These are phyloP conservation scores for Hydrotaea cyrtoneurina DNA, from an alignment of 2,888 invertebrate species.

Conservation along the genomic window DNA sequence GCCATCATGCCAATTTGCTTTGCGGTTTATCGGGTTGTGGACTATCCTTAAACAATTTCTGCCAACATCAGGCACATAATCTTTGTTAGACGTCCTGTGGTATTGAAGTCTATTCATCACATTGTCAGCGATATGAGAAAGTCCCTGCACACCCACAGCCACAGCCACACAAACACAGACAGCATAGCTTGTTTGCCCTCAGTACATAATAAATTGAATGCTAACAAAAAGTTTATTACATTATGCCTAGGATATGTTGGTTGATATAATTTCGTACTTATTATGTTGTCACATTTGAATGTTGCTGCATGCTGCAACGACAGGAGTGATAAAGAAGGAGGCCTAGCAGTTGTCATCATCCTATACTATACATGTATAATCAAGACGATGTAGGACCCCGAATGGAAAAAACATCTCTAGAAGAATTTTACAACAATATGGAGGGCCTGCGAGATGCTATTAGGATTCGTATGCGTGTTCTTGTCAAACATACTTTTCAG, in stretches of 20 bases:
- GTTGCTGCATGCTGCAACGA: neutral
- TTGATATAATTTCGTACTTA: conserved; percentile 28
- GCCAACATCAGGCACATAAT: conserved; percentile 34
- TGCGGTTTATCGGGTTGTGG: conserved; percentile 52
- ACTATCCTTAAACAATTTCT: conserved; percentile 34
- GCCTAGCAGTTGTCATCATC: neutral
- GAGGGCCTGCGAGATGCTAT: too few relatives aligned
- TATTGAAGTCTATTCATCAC: conserved; percentile 56
- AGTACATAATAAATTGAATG: conserved; percentile 13
- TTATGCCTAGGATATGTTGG: conserved; percentile 23
- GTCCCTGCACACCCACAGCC: conserved; percentile 23
- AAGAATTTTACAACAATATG: too few relatives aligned
- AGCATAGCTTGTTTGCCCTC: neutral
- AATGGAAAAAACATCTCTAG: too few relatives aligned
- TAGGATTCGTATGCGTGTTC: too few relatives aligned
- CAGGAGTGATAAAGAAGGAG: neutral
- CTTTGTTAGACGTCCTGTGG: conserved; percentile 36
- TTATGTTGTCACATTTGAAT: conserved; percentile 25
- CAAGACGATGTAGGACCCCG: too few relatives aligned
- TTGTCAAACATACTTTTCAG: too few relatives aligned
- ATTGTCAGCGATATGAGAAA: conserved; percentile 54
- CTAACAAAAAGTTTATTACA: conserved; percentile 40
- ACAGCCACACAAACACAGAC: neutral
- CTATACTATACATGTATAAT: too few relatives aligned
- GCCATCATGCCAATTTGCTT: conserved; percentile 57